These are phyloP conservation scores for Zelleria hepariella DNA, from an alignment of 2,888 invertebrate genomes.

Conservation along the genomic window DNA sequence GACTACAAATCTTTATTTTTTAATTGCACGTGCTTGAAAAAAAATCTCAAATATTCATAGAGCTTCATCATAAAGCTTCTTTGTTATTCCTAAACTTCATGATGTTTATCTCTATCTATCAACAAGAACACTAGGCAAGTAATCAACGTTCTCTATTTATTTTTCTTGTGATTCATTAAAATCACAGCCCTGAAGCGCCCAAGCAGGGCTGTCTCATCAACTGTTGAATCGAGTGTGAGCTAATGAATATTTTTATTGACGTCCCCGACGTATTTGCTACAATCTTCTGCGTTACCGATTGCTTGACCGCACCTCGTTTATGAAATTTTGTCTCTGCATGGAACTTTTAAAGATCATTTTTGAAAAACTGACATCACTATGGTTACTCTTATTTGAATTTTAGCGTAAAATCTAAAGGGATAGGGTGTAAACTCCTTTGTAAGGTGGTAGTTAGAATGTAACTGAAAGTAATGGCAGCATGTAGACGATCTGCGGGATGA, in stretches of 20 bases:
- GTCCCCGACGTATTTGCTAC: slow-evolving; percentile 50
- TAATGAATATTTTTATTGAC: slow-evolving; percentile 71
- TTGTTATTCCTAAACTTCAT: too few species aligned
- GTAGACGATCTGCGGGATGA: slow-evolving; percentile 51
- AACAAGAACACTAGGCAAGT: too few species aligned
- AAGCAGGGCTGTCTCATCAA: slow-evolving; percentile 51
- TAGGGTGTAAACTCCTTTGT: not conserved
- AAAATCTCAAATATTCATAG: too few species aligned
- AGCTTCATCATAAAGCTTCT: too few species aligned
- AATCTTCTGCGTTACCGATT: slow-evolving; percentile 13
- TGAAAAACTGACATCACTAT: not conserved
- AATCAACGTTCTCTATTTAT: too few species aligned
- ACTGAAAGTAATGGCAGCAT: slow-evolving; percentile 40
- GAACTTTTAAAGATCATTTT: not conserved
- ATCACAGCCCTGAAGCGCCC: not conserved
- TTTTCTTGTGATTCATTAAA: not conserved
- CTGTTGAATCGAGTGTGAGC: slow-evolving; percentile 66
- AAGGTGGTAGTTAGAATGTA: slow-evolving; percentile 16
- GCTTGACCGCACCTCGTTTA: not conserved
- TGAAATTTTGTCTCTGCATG: not conserved
- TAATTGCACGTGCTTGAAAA: too few species aligned
- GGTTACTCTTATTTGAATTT: not conserved
- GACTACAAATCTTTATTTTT: too few species aligned
- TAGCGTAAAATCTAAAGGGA: not conserved
- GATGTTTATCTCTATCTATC: too few species aligned